Conservation (phyloP, 2,888 invertebrate genomes). For the Melanostoma scalare region DNA sequence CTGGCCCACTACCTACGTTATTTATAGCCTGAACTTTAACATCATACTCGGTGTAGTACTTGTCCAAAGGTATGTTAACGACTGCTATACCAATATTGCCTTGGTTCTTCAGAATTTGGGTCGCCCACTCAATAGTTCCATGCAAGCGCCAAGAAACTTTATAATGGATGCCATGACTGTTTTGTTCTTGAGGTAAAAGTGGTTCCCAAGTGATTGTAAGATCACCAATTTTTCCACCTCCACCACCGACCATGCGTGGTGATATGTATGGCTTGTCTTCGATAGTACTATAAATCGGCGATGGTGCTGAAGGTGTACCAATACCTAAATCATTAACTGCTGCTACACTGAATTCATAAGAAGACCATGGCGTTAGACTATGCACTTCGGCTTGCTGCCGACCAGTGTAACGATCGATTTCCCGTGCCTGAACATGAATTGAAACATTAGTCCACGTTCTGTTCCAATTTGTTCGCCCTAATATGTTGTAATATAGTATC, state of each 20-base stretch:
- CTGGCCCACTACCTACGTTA: conserved; percentile 91
- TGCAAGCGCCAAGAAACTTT: conserved; percentile 93
- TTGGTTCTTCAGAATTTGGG: conserved; percentile 84
- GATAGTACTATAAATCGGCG: conserved; percentile 92
- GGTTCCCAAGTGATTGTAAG: conserved; percentile 95
- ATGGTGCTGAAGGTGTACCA: conserved; percentile 91
- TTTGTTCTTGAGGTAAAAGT: conserved; percentile 89
- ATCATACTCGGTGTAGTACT: conserved; percentile 92
- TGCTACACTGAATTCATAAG: conserved; percentile 94
- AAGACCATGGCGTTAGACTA: conserved; percentile 92
- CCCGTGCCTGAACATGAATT: conserved; percentile 85
- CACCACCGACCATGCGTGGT: conserved; percentile 92
- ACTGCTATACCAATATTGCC: conserved; percentile 92
- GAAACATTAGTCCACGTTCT: conserved; percentile 87
- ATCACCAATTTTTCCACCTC: conserved; percentile 97
- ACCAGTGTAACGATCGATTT: conserved; percentile 90
- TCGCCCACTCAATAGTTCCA: conserved; percentile 90
- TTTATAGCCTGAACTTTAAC: conserved; percentile 94
- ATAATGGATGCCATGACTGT: conserved; percentile 94
- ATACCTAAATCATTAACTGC: conserved; percentile 94
- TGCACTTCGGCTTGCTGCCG: conserved; percentile 89
- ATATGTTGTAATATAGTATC: conserved; percentile 90
- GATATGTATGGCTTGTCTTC: conserved; percentile 90
- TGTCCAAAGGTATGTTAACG: conserved; percentile 88
- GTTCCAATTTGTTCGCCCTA: conserved; percentile 94